Evolutionary conservation across 2,888 invertebrate genomes (phyloP).

Genomic region (Leptogaster cylindrica): DNA sequence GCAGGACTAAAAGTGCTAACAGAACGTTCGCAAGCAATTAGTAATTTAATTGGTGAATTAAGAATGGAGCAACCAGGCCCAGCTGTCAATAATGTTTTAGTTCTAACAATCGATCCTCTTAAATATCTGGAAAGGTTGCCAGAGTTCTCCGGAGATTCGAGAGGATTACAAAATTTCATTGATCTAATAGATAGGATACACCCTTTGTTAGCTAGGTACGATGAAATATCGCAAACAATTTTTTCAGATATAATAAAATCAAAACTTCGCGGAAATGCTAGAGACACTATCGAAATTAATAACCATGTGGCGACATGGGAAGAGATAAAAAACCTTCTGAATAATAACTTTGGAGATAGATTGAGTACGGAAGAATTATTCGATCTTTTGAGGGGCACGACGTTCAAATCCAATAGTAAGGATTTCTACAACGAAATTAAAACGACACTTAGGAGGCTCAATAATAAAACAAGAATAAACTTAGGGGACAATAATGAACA

Average conservation of each 20-base stretch:
- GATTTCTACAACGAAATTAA: constrained; percentile 38
- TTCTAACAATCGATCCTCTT: not conserved
- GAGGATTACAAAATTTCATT: constrained; percentile 14
- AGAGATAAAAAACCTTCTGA: not conserved
- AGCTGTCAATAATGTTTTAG: not conserved
- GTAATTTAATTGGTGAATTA: not conserved
- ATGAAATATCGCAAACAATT: not conserved
- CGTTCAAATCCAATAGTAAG: not conserved
- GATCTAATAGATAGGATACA: constrained; percentile 32
- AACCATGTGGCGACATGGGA: constrained; percentile 7
- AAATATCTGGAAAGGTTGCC: constrained; percentile 11
- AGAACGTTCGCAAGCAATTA: not conserved
- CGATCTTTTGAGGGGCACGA: not conserved
- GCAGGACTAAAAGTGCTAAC: not conserved
- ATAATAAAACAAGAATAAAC: constrained; percentile 21
- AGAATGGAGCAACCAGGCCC: not conserved
- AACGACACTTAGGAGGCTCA: constrained; percentile 20
- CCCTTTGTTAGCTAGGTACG: constrained; percentile 23
- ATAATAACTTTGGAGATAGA: constrained; percentile 12
- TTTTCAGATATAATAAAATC: constrained; percentile 20
- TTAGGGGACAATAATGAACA: not conserved
- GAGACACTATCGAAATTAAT: constrained; percentile 20
- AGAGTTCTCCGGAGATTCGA: constrained; percentile 16
- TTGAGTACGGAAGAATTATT: not conserved
- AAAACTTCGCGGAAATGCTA: not conserved